phyloP scores from a whole-genome alignment of 2,797 vertebrate species.

The Antennarius maculatus region DNA sequence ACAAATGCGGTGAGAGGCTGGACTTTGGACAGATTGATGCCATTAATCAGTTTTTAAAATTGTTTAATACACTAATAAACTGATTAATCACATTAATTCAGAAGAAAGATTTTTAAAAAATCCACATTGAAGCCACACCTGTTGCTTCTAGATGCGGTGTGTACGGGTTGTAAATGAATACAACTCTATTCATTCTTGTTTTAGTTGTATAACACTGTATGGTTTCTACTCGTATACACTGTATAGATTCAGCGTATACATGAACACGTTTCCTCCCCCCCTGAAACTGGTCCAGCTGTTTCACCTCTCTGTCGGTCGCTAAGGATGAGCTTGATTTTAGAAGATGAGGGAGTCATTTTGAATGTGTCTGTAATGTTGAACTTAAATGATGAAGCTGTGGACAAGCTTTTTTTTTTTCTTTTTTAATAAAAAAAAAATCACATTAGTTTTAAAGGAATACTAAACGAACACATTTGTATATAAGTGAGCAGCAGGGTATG shows the following conservation, averaged over 20 bases:
- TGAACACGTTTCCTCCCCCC: too few species aligned
- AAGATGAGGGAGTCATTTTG: not conserved
- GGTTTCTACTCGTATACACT: not conserved
- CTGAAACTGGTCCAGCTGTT: too few species aligned
- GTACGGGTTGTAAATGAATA: too few species aligned
- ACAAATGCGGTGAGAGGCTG: not conserved
- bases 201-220: not conserved
- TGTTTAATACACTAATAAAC: not conserved
- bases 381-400: conserved; percentile 51
- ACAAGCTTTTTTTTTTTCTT: conserved; percentile 9
- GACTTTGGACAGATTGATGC: not conserved
- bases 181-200: not conserved
- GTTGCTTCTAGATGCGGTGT: not conserved
- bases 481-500: conserved; percentile 47
- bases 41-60: not conserved
- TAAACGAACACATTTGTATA: not conserved
- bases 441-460: not conserved
- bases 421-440: not conserved
- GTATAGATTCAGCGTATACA: too few species aligned
- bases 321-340: too few species aligned
- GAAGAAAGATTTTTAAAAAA: too few species aligned
- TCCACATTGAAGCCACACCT: not conserved
- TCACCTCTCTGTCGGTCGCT: too few species aligned
- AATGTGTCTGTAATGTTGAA: conserved; percentile 29
- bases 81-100: too few species aligned